phyloP scores from a whole-genome alignment of 1,140 invertebrate genomes.

The Homalodisca vitripennis region DNA sequence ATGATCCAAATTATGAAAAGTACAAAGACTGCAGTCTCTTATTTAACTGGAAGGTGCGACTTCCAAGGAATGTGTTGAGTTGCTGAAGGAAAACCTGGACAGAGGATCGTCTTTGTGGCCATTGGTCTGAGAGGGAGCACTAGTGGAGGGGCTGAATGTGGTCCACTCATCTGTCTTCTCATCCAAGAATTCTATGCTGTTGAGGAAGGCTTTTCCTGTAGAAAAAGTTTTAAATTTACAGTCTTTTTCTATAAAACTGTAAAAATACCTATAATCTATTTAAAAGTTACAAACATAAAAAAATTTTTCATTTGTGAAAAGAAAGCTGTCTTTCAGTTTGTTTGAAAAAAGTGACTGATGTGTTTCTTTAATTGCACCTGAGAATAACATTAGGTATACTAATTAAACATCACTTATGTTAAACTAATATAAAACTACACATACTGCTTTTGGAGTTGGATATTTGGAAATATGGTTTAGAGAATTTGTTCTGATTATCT shows the following conservation, averaged over 20 bases:
- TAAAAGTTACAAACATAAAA: slow-evolving; percentile 8
- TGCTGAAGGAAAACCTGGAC: not conserved
- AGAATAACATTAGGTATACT: no score
- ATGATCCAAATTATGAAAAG: slow-evolving; percentile 11
- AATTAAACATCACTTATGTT: no score
- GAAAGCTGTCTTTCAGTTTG: not conserved
- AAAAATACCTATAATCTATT: not conserved
- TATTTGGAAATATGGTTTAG: no score
- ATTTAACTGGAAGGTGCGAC: slow-evolving; percentile 6
- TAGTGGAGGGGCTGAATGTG: slow-evolving; percentile 51
- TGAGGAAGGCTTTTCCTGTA: slow-evolving; percentile 71
- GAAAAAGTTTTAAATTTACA: not conserved
- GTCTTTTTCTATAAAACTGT: no score
- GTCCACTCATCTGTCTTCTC: slow-evolving; percentile 70
- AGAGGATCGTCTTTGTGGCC: slow-evolving; percentile 9
- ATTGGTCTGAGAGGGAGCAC: not conserved
- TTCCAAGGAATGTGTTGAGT: not conserved
- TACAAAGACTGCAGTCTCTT: slow-evolving; percentile 9
- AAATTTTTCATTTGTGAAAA: no score
- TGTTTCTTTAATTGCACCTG: no score
- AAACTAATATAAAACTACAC: no score
- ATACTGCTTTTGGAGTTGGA: no score
- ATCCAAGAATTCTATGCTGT: slow-evolving; percentile 79
- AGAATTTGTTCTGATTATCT: no score
- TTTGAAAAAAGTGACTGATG: not conserved